Base-by-base conservation (phyloP, 2,113 vertebrate genomes). In the Lipophrys pholis region DNA sequence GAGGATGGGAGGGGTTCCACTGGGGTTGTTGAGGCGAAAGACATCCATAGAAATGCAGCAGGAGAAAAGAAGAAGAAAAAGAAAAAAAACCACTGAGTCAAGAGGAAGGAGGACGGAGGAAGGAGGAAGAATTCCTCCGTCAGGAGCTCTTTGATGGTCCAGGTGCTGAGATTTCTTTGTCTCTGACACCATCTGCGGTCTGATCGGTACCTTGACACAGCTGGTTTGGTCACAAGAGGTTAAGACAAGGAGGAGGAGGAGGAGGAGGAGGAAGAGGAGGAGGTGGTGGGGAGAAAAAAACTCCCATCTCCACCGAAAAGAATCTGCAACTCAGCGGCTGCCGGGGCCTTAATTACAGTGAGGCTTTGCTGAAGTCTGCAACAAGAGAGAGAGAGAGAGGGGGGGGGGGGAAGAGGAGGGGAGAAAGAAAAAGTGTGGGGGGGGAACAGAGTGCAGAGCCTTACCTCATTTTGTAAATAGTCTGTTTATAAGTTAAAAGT, bases 321-420 rank as follows among this genome's bases (percentile, higher is more conserved):
- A 94, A 92, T 93, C 81, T 88, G 89, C 91, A 91, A 92, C 83
- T 94, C 93, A 93, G 93, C 93, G 85, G 86, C 88, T 89, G 21
- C 48, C 83, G 69, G 72, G 92, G 83, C 83, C 74, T 30, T 92
- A 92, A 94, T 94, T 93, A 93, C 90, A 90, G 91, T 90, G 90
- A 60, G 79, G 86, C 87, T 92, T 87, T 93, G 92, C 92, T 93
- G 93, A 93, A 91, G 90, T 94, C 93, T 91, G 93, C 90, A 93
- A 85, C 90, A 85, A 84, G 87, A 68, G 38, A 55, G 53, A 57
- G 51, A 53, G 42, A 45, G 35, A 57, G 10, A 63, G 14, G 36
- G 16, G 15, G 38, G 35, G 8, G n/a, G n/a, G n/a, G n/a, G n/a
- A n/a, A n/a, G n/a, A n/a, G n/a, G n/a, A n/a, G n/a, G n/a, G n/a